phyloP scores from a whole-genome alignment of 2,888 invertebrate species.

The Siphonodentalium dalli region DNA sequence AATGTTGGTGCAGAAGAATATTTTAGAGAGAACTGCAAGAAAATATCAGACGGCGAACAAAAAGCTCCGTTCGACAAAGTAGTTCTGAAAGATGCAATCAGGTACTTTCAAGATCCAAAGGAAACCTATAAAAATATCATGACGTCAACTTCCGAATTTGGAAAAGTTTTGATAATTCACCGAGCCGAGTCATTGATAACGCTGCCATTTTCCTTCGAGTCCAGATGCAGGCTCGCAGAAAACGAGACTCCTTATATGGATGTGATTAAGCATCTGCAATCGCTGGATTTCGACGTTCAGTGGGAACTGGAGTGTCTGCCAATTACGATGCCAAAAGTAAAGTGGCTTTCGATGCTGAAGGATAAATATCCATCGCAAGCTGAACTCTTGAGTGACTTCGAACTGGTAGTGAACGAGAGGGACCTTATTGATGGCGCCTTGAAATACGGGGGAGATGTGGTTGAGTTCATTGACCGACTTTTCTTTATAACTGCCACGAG shows the following conservation, averaged over 20 bases:
- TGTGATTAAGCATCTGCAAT: constrained; percentile 54
- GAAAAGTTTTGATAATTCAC: constrained; percentile 55
- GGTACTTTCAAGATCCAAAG: constrained; percentile 50
- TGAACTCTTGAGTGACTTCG: constrained; percentile 52
- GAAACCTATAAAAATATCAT: constrained; percentile 49
- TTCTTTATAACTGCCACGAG: constrained; percentile 55
- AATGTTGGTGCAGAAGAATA: constrained; percentile 59
- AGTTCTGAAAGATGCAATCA: constrained; percentile 53
- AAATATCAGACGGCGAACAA: constrained; percentile 26
- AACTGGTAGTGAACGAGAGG: constrained; percentile 51
- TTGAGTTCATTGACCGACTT: constrained; percentile 58
- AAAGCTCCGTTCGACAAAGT: constrained; percentile 50
- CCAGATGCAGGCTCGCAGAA: constrained; percentile 45
- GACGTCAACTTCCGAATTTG: constrained; percentile 41
- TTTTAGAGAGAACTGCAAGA: constrained; percentile 39
- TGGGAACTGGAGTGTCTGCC: constrained; percentile 61
- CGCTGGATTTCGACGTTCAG: constrained; percentile 50
- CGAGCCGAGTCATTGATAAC: constrained; percentile 53
- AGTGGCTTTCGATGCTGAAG: constrained; percentile 57
- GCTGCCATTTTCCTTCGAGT: constrained; percentile 55
- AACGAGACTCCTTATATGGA: constrained; percentile 53
- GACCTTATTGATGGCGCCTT: constrained; percentile 60
- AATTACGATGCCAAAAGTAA: constrained; percentile 49
- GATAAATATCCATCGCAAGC: constrained; percentile 57
- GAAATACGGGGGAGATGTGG: constrained; percentile 56